These are phyloP conservation scores for Chionomys nivalis DNA, from an alignment of 2,113 vertebrate genomes.

Conservation along the genomic window DNA sequence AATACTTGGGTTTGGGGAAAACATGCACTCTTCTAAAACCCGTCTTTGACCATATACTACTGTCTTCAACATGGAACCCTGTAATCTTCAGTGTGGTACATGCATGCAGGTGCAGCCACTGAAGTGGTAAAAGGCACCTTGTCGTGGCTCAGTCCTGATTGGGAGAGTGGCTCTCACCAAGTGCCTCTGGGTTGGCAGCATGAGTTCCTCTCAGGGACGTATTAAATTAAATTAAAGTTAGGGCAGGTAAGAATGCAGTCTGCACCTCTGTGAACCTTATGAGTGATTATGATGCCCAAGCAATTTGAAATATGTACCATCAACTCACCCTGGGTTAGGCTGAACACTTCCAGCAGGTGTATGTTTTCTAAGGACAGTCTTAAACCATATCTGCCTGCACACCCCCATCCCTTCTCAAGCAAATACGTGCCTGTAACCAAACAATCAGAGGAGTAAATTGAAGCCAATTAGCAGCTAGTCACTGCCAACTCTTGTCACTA, in stretches of 20 bases:
- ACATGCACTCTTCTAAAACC: neutral
- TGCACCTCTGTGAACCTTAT: neutral
- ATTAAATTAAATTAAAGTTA: neutral
- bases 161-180: neutral
- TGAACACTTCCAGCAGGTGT: neutral
- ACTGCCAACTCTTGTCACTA: conserved; percentile 79
- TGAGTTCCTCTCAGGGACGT: neutral
- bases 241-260: too few relatives aligned
- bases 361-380: neutral
- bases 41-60: fast-evolving
- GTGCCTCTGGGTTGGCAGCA: too few relatives aligned
- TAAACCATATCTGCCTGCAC: neutral
- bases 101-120: neutral
- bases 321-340: neutral
- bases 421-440: conserved; percentile 74
- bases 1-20: neutral
- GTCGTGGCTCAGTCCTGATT: too few relatives aligned
- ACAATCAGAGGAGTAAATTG: conserved; percentile 78
- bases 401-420: conserved; percentile 41
- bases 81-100: fast-evolving
- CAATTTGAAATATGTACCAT: neutral
- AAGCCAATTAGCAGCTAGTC: conserved; percentile 79
- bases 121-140: neutral
- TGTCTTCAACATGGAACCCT: fast-evolving
- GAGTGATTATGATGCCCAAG: neutral